These are phyloP conservation scores for Chaetops frenatus DNA, from an alignment of 2,113 vertebrate species.

Conservation along the genomic window DNA sequence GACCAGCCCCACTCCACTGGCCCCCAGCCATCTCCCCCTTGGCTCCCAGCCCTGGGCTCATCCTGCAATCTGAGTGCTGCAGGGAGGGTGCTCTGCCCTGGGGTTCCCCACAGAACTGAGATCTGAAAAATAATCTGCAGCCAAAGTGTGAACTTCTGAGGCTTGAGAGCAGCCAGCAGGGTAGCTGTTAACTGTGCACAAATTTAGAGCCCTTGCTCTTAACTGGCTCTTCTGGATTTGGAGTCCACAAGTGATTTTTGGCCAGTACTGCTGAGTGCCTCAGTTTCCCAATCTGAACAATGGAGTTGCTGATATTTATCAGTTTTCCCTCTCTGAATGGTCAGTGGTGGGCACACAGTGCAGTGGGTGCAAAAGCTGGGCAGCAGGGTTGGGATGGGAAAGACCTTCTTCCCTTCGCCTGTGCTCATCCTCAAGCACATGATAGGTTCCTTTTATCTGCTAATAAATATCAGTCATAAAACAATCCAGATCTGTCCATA, in stretches of 20 bases:
- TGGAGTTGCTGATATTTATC: not conserved
- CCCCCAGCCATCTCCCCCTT: not conserved
- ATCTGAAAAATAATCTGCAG: not conserved
- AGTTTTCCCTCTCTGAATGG: not conserved
- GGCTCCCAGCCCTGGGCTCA: not conserved
- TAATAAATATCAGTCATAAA: constrained; percentile 18
- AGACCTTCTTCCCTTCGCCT: not conserved
- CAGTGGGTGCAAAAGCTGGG: fast-evolving
- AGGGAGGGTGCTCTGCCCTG: not conserved
- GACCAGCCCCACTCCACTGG: fast-evolving
- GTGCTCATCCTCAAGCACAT: not conserved
- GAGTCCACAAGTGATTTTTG: not conserved
- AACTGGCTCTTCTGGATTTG: not conserved
- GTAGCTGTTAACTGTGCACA: not conserved
- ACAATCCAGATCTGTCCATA: constrained; percentile 19
- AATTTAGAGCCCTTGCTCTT: not conserved
- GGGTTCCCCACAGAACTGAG: not conserved
- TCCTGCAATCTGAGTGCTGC: not conserved
- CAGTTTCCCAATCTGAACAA: not conserved
- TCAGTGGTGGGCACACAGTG: fast-evolving
- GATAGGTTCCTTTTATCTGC: not conserved
- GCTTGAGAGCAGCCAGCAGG: not conserved
- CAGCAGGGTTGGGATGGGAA: not conserved
- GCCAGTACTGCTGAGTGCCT: fast-evolving
- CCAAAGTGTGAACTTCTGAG: not conserved